These are phyloP conservation scores for Uloborus plumipes DNA, from an alignment of 2,888 invertebrate species.

Conservation along the genomic window DNA sequence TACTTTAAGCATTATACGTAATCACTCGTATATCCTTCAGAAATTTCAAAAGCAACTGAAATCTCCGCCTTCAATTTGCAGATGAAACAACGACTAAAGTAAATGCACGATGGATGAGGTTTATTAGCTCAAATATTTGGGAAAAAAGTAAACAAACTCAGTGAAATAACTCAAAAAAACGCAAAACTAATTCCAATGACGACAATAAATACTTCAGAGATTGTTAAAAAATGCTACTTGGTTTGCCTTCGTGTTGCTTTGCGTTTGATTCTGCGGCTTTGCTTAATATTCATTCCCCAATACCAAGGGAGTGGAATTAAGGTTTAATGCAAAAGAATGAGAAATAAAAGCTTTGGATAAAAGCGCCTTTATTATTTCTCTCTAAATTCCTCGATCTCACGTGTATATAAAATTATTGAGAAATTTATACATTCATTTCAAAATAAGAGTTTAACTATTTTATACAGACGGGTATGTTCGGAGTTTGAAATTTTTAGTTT, in stretches of 20 bases:
- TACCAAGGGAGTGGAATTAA: constrained; percentile 24
- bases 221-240: neutral
- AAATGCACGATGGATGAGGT: too few relatives aligned
- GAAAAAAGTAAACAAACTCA: too few relatives aligned
- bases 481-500: neutral
- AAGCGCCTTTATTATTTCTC: constrained; percentile 40
- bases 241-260: neutral
- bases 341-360: constrained; percentile 23
- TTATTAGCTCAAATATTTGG: too few relatives aligned
- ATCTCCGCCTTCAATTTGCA: too few relatives aligned
- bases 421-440: constrained; percentile 51
- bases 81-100: too few relatives aligned
- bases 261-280: constrained; percentile 44
- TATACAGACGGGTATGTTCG: constrained; percentile 33
- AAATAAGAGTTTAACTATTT: constrained; percentile 63
- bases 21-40: too few relatives aligned
- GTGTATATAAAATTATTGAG: constrained; percentile 30
- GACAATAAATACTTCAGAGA: too few relatives aligned
- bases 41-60: too few relatives aligned
- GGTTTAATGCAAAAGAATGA: constrained; percentile 7
- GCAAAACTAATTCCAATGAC: too few relatives aligned
- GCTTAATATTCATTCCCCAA: constrained; percentile 24
- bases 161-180: too few relatives aligned
- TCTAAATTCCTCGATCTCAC: constrained; percentile 12
- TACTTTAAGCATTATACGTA: too few relatives aligned